phyloP scores from a whole-genome alignment of 2,113 vertebrate species.

The Chaenocephalus aceratus region DNA sequence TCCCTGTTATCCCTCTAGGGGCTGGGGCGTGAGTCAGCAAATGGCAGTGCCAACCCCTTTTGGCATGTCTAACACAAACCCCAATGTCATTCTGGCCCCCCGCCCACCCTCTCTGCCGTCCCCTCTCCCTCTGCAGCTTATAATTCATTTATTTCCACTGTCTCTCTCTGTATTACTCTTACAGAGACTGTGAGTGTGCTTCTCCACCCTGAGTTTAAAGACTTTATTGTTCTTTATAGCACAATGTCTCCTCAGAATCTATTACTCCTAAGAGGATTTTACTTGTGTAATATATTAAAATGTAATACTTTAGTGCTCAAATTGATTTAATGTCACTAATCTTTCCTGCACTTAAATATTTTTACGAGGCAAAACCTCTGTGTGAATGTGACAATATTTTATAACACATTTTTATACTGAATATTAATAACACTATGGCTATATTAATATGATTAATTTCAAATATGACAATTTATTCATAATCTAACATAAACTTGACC shows the following conservation, averaged over 20 bases:
- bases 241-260: neutral
- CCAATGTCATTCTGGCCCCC: constrained; percentile 60
- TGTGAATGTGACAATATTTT: neutral
- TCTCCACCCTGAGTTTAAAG: constrained; percentile 13
- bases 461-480: no score
- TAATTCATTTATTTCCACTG: constrained; percentile 10
- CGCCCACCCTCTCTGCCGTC: constrained; percentile 20
- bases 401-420: neutral
- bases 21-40: constrained; percentile 62
- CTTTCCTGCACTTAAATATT: neutral
- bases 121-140: constrained; percentile 5
- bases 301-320: neutral
- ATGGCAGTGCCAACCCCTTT: constrained; percentile 43
- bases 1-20: constrained; percentile 40
- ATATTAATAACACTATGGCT: no score
- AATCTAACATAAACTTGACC: neutral
- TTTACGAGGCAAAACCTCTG: neutral
- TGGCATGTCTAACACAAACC: constrained; percentile 51
- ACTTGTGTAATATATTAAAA: neutral
- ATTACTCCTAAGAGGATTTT: neutral
- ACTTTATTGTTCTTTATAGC: constrained; percentile 7
- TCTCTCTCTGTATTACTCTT: constrained; percentile 19
- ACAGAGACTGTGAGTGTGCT: constrained; percentile 3
- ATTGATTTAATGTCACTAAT: neutral
- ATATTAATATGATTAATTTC: no score